Base-by-base conservation (phyloP, 2,888 invertebrate species). In the Metalampra italica region DNA sequence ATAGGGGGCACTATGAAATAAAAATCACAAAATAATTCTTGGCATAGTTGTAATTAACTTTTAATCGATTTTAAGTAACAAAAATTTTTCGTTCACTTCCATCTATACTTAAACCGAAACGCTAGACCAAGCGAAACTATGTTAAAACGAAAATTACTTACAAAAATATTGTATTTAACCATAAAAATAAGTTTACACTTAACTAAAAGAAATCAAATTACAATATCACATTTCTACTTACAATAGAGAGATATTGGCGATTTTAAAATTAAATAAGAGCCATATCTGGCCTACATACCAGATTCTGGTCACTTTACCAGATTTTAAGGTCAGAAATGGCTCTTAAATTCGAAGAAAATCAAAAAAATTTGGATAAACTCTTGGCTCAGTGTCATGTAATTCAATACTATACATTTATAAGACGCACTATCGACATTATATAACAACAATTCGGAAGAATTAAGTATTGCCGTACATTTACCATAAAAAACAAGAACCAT, bases 211-310 rank as follows among this genome's bases (percentile, higher is more conserved):
- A 86, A 82, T 79, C 78, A 84, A 78, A 88, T 76, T 88, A 88
- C 89, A 89, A 89, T 90, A 90, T 90, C 90, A 90, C 90, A 90
- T 86, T 81, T 88, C 90, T 90, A 90, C 88, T 89, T 85, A 90
- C 73, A 87, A 87, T 87, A 87, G 88, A 88, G 85, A 89, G 88
- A 88, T 87, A 87, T 88, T 86, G 87, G 85, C 82, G 80, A 78
- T 74, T 70, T 62, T 60, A 55, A 55, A 55, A 53, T 55, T 46
- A 45, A 43, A 34, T 65, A 36, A 36, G 36, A n/a, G n/a, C n/a
- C 36, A 32, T 36, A 3, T 36, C 36, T n/a, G 11, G n/a, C 36
- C 36, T 3, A 36, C n/a, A 36, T n/a, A n/a, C 36, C 36, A n/a
- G 36, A 11, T 36, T n/a, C n/a, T 36, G 36, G 36, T 36, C n/a